A percentile compares a stretch with the other conserved stretches of the same genome.
Conservation (phyloP, 2,113 vertebrate genomes). For the Bostrychus sinensis region DNA sequence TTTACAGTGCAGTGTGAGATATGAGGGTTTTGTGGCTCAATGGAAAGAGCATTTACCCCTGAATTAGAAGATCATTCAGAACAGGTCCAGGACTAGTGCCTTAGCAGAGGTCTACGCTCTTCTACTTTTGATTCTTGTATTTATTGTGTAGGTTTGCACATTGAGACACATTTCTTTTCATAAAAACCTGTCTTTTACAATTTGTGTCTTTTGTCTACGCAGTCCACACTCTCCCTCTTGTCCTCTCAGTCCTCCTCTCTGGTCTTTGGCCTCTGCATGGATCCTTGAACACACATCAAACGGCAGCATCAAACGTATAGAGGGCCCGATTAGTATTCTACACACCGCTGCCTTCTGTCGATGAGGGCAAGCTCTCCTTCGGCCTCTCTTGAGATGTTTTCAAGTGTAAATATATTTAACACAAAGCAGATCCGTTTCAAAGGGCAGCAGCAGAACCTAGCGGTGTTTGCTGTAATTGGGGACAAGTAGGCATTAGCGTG, state of each 20-base stretch:
- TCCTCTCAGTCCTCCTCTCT: slow-evolving; percentile 49
- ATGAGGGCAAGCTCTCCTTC: slow-evolving; percentile 60
- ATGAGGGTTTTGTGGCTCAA: neutral
- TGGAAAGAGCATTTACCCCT: neutral
- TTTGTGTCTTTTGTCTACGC: slow-evolving; percentile 9
- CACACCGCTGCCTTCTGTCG: slow-evolving; percentile 69
- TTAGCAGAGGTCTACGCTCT: neutral
- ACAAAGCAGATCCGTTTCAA: slow-evolving; percentile 74
- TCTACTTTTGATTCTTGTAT: neutral
- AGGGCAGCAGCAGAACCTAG: slow-evolving; percentile 67
- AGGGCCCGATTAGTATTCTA: slow-evolving; percentile 77
- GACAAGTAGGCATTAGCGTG: slow-evolving; percentile 78
- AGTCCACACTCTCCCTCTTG: slow-evolving; percentile 27
- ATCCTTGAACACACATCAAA: slow-evolving; percentile 73
- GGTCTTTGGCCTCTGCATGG: slow-evolving; percentile 48
- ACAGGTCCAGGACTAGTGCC: neutral
- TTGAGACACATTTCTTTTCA: neutral
- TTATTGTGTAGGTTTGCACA: no score
- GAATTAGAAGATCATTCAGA: neutral
- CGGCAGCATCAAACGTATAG: slow-evolving; percentile 67
- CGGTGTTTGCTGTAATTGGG: slow-evolving; percentile 78
- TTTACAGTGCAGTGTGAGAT: no score
- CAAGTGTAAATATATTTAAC: slow-evolving; percentile 78
- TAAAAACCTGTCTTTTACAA: neutral
- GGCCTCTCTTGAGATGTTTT: slow-evolving; percentile 72